A percentile compares a stretch with the other conserved stretches of the same genome.
Evolutionary conservation across 1,140 invertebrate species (phyloP).

Genomic region (Leptinotarsa defecta): DNA sequence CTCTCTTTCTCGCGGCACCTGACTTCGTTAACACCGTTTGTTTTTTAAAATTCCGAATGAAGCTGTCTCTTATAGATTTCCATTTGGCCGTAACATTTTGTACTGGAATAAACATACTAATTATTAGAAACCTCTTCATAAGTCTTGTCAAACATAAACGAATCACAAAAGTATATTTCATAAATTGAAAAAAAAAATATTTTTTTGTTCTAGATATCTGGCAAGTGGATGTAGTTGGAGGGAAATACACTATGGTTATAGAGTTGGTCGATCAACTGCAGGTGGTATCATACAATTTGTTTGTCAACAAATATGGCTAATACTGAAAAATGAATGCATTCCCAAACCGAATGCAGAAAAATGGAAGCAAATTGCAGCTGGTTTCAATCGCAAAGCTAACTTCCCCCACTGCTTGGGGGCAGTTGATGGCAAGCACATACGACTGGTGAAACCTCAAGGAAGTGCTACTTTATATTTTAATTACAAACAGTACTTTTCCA

Average conservation of each 20-base stretch:
- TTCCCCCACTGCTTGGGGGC: conserved; percentile 49
- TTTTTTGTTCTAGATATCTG: conserved; percentile 17
- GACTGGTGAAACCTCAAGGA: conserved; percentile 45
- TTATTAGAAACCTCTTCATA: conserved; percentile 13
- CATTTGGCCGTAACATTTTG: conserved; percentile 20
- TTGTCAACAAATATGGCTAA: conserved; percentile 16
- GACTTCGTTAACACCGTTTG: conserved; percentile 14
- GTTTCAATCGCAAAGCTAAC: conserved; percentile 29
- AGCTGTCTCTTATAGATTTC: conserved; percentile 15
- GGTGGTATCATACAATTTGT: conserved; percentile 9
- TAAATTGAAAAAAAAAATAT: conserved; percentile 5
- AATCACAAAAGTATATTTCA: conserved; percentile 17
- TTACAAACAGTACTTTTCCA: conserved; percentile 56
- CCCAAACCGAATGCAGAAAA: conserved; percentile 15
- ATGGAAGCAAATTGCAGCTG: conserved; percentile 9
- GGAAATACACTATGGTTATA: conserved; percentile 25
- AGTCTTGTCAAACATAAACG: conserved; percentile 16
- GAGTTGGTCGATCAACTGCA: conserved; percentile 17
- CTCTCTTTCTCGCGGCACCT: conserved; percentile 18
- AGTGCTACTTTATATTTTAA: conserved; percentile 55
- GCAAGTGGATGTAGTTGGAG: conserved; percentile 10
- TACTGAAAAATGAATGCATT: conserved; percentile 2
- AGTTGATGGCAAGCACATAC: conserved; percentile 56
- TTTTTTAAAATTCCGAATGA: conserved; percentile 17
- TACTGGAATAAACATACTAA: conserved; percentile 17